phyloP scores from a whole-genome alignment of 2,888 invertebrate species.

The Cylindroiulus punctatus region DNA sequence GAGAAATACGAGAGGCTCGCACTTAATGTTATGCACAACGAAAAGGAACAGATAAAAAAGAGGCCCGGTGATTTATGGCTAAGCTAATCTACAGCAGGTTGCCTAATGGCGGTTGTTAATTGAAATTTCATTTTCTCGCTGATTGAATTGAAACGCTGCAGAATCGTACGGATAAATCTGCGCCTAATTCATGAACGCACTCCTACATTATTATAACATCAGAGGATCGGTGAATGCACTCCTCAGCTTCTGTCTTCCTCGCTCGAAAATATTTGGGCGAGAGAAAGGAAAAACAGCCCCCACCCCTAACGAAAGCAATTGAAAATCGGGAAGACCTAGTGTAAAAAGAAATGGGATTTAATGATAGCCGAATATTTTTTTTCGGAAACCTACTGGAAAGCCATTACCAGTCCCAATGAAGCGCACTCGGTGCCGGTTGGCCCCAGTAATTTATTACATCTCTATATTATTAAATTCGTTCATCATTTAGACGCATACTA shows the following conservation, averaged over 20 bases:
- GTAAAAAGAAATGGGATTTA: constrained; percentile 41
- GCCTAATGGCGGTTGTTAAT: constrained; percentile 42
- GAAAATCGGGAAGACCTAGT: constrained; percentile 21
- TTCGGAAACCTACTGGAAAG: neutral
- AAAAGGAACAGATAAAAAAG: neutral
- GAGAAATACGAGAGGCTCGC: neutral
- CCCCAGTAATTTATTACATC: neutral
- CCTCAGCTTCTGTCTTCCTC: neutral
- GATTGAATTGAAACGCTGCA: constrained; percentile 9
- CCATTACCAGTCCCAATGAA: constrained; percentile 33
- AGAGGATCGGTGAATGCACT: neutral
- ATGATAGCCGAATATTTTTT: constrained; percentile 19
- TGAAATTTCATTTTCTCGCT: constrained; percentile 29
- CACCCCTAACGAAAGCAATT: constrained; percentile 12
- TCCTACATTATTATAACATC: constrained; percentile 16
- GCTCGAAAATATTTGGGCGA: neutral
- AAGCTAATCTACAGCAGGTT: constrained; percentile 29
- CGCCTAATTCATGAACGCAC: constrained; percentile 26
- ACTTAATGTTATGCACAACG: neutral
- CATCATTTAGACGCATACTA: neutral
- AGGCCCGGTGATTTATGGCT: neutral
- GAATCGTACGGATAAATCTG: constrained; percentile 21
- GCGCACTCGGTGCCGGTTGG: constrained; percentile 3
- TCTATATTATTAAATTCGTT: constrained; percentile 36
- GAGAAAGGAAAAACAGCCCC: neutral